phyloP scores from a whole-genome alignment of 2,888 invertebrate species.

The Caenorhabditis doughertyi region DNA sequence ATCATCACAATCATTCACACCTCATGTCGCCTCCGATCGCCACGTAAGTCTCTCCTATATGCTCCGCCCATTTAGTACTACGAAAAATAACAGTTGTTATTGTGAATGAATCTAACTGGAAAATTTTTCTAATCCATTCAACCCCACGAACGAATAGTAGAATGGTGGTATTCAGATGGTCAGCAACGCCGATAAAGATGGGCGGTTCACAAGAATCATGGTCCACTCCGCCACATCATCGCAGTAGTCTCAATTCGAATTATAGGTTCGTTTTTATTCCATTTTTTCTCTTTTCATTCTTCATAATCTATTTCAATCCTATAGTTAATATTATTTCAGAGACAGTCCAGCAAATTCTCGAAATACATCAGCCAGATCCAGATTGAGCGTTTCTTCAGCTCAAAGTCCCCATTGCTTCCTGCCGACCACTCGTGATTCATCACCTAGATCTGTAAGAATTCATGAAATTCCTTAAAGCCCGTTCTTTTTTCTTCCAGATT shows the following conservation, averaged over 20 bases:
- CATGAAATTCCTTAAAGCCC: neutral
- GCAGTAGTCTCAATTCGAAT: conserved; percentile 67
- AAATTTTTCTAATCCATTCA: neutral
- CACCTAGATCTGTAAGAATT: conserved; percentile 67
- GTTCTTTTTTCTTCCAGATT: conserved; percentile 33
- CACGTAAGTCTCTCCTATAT: conserved; percentile 50
- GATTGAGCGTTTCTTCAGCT: conserved; percentile 69
- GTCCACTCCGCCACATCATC: conserved; percentile 63
- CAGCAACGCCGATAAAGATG: conserved; percentile 55
- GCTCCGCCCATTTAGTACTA: conserved; percentile 18
- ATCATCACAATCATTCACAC: conserved; percentile 51
- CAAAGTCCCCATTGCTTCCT: conserved; percentile 68
- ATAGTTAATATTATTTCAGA: too few relatives aligned
- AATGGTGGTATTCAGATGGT: conserved; percentile 64
- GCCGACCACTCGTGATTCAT: conserved; percentile 67
- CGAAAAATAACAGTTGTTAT: conserved; percentile 6
- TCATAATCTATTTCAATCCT: too few relatives aligned
- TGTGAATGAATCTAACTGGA: neutral
- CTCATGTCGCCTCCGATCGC: conserved; percentile 61
- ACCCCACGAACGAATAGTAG: conserved; percentile 33
- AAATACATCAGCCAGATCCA: conserved; percentile 69
- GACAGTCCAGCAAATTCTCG: conserved; percentile 68
- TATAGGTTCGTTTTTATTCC: conserved; percentile 57
- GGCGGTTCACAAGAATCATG: conserved; percentile 63
- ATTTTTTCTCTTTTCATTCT: too few relatives aligned